Evolutionary conservation across 2,797 vertebrate species (phyloP), one percentile per base, ranked within the genome.

Genomic region (Erethizon dorsatum): DNA sequence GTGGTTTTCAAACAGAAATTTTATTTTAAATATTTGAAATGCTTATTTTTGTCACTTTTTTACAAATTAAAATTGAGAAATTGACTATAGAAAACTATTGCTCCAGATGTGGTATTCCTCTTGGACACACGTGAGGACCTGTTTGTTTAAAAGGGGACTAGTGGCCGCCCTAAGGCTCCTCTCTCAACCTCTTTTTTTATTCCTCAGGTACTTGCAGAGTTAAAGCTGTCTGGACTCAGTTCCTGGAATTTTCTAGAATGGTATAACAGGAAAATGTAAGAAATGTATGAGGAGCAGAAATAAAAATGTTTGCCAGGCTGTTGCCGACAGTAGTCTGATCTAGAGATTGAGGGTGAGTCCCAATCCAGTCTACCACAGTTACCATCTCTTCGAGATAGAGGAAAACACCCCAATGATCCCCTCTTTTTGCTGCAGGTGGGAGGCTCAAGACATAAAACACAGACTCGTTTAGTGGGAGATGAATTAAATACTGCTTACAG

Each of bases 181-280:
- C 85, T n/a, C 93, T 95, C 80, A 93, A 83, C 54, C 65, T 92
- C 56, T 95, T 92, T 97, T 95, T 94, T 67, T 96, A 88, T 54
- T 96, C 50, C 57, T 93, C 63, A 95, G 95, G 89, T 80, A 77
- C 71, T 96, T 6, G 22, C 59, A 91, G 63, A 95, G 65, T 89
- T 94, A 93, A 96, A 96, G 73, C 59, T 97, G 75, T 88, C 59
- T 96, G 83, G 75, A 96, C 31, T 96, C 90, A 84, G 63, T 95
- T 91, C 59, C 80, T 95, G 82, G 88, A 90, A 83, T 90, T 96
- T 95, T 96, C 83, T 97, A 91, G 78, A 94, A 90, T 82, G 78
- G 10, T 45, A 12, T 79, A 87, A 83, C 57, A 91, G 26, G 63
- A 63, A 97, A 79, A 95, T 90, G 56, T 91, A 94, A 94, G 93